Percentiles rank a stretch among this genome's conserved stretches.
Conservation (phyloP, 2,888 invertebrate genomes). For the Acrobasis consociella region DNA sequence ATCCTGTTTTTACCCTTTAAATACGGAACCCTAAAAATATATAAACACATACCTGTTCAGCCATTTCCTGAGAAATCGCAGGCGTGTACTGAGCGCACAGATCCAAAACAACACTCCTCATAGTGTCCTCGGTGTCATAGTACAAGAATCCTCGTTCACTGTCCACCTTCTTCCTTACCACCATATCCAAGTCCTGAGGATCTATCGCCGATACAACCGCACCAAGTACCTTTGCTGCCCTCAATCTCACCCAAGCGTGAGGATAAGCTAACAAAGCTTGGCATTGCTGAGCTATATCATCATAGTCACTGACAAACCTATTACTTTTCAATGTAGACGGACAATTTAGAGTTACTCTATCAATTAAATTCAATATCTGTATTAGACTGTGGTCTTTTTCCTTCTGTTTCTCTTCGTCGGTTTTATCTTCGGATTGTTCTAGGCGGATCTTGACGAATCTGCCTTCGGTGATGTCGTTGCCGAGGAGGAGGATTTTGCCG, state of each 20-base stretch:
- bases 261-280: conserved; percentile 90
- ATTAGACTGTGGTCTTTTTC: conserved; percentile 89
- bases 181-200: conserved; percentile 80
- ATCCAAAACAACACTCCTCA: conserved; percentile 88
- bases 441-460: conserved; percentile 82
- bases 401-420: conserved; percentile 84
- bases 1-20: too few species aligned
- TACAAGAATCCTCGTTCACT: conserved; percentile 83
- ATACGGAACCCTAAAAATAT: not conserved
- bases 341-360: conserved; percentile 86
- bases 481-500: conserved; percentile 76
- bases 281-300: conserved; percentile 85
- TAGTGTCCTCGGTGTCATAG: conserved; percentile 81
- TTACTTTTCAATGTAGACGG: conserved; percentile 80
- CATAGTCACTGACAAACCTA: conserved; percentile 69
- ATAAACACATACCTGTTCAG: conserved; percentile 83
- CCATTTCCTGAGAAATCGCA: conserved; percentile 86
- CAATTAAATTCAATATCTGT: conserved; percentile 87
- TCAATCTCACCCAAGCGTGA: conserved; percentile 93
- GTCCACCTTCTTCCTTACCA: conserved; percentile 63
- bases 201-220: conserved; percentile 86
- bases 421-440: conserved; percentile 58
- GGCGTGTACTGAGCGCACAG: conserved; percentile 89
- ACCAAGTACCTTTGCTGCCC: conserved; percentile 89
- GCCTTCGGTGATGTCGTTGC: conserved; percentile 79